Evolutionary conservation across 2,888 invertebrate species (phyloP), one percentile per base, ranked within the genome.

Genomic region (Trachelus tabidus): DNA sequence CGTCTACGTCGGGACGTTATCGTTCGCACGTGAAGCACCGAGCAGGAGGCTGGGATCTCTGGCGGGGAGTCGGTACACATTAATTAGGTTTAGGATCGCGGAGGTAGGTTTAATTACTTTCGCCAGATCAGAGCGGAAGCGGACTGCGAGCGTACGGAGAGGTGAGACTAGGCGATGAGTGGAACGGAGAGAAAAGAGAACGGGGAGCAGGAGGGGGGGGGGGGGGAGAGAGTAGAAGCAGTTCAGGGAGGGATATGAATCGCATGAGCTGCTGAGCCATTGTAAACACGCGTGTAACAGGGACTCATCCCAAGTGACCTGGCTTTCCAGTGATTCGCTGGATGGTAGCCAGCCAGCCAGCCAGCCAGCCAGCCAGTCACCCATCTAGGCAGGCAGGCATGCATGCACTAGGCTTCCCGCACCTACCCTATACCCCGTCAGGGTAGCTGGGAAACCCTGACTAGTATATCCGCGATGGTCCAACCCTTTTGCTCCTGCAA

Each of bases 201-300:
- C 12, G 12, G 33, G 73, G 33, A 37, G 73, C 40, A 30, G 68
- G 35, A 40, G 34, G 37, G 69, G 37, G 75, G 33, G 33, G 71
- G 33, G 11, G 11, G 40, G 34, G 80, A 68, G 68, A 76, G 71
- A 73, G 77, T 74, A 23, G 76, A 35, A n/a, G 33, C 68, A 73
- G 40, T 76, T 77, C 76, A 75, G 80, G 77, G 77, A 81, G 85
- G 87, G 87, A 89, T 89, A 86, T 87, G 89, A 89, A 85, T 89
- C 86, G 87, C 87, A 86, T 83, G 88, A 87, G 82, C 87, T 85
- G 87, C 85, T 88, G 85, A 90, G 89, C 90, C 86, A 89, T 86
- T 90, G 90, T 90, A 91, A 91, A 90, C 89, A 89, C 86, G 87
- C 85, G 85, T 88, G 88, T 90, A 88, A 90, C 90, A 89, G 81